Conservation (phyloP, 2,888 invertebrate genomes). For the Acheta domesticus region DNA sequence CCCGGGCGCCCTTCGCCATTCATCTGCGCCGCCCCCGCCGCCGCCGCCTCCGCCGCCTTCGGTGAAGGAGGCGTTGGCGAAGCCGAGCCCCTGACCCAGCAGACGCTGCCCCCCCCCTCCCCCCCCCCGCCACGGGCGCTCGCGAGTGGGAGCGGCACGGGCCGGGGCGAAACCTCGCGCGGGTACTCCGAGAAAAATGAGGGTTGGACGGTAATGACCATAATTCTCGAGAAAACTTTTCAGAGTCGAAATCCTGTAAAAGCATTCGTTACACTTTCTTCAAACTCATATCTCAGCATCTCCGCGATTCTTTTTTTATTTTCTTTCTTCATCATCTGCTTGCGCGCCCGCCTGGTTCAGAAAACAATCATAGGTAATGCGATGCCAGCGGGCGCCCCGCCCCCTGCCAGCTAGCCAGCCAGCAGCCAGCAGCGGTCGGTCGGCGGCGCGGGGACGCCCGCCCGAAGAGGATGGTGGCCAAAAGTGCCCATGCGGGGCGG, state of each 20-base stretch:
- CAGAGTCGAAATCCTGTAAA: not conserved
- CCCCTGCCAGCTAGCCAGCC: too few relatives aligned
- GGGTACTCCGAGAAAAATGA: conserved; percentile 1
- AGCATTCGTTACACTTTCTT: not conserved
- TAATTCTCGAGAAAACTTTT: conserved; percentile 5
- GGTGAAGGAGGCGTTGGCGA: too few relatives aligned
- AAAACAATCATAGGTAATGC: conserved; percentile 7
- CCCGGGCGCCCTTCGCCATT: too few relatives aligned
- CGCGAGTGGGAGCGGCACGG: not conserved
- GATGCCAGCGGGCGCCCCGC: not conserved
- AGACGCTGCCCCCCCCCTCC: not conserved
- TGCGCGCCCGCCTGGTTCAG: not conserved
- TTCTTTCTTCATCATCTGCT: too few relatives aligned
- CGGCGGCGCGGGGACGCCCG: too few relatives aligned
- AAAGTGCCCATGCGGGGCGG: not conserved
- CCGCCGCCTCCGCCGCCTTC: too few relatives aligned
- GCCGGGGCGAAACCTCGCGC: not conserved
- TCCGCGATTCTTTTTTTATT: not conserved
- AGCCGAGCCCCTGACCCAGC: too few relatives aligned
- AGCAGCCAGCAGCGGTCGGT: too few relatives aligned
- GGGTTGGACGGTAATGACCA: conserved; percentile 1
- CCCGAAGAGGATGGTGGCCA: not conserved
- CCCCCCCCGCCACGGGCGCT: not conserved
- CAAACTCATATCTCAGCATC: conserved; percentile 5
- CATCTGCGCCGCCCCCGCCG: too few relatives aligned